phyloP scores from a whole-genome alignment of 2,797 vertebrate species.

The Sciaenops ocellatus region DNA sequence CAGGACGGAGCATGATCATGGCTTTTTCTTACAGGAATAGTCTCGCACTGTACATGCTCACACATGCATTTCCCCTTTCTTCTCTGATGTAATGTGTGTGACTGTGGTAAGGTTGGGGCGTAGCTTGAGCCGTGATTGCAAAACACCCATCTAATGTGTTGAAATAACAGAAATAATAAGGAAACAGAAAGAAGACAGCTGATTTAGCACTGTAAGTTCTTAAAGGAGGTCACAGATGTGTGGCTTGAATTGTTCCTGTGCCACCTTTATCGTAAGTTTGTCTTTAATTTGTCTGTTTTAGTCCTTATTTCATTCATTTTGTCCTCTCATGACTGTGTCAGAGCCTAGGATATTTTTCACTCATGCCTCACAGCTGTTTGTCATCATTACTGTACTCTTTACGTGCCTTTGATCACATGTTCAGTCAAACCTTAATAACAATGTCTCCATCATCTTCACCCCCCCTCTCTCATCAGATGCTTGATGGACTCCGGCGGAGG shows the following conservation, averaged over 20 bases:
- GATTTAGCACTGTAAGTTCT: not conserved
- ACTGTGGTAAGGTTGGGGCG: slow-evolving; percentile 21
- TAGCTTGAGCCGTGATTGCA: slow-evolving; percentile 56
- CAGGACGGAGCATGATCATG: slow-evolving; percentile 6
- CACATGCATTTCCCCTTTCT: slow-evolving; percentile 48
- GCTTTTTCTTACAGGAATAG: slow-evolving; percentile 37
- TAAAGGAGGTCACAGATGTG: slow-evolving; percentile 14
- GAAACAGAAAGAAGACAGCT: slow-evolving; percentile 23
- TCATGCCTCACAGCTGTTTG: slow-evolving; percentile 8
- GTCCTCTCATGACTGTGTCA: slow-evolving; percentile 3
- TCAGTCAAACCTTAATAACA: not conserved
- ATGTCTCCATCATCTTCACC: not conserved
- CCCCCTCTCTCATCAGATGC: slow-evolving; percentile 76
- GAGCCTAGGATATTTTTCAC: not conserved
- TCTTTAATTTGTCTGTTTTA: not conserved
- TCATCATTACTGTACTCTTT: not conserved
- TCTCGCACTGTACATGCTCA: slow-evolving; percentile 45
- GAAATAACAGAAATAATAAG: slow-evolving; percentile 56
- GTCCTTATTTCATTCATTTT: not conserved
- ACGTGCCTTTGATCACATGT: slow-evolving; percentile 7
- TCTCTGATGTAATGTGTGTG: slow-evolving; percentile 49
- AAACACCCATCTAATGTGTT: slow-evolving; percentile 48
- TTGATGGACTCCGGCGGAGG: slow-evolving; percentile 84
- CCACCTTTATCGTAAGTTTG: not conserved
- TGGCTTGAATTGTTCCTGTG: slow-evolving; percentile 6